Conservation (phyloP, 2,888 invertebrate species). For the Macroteleia sp. region DNA sequence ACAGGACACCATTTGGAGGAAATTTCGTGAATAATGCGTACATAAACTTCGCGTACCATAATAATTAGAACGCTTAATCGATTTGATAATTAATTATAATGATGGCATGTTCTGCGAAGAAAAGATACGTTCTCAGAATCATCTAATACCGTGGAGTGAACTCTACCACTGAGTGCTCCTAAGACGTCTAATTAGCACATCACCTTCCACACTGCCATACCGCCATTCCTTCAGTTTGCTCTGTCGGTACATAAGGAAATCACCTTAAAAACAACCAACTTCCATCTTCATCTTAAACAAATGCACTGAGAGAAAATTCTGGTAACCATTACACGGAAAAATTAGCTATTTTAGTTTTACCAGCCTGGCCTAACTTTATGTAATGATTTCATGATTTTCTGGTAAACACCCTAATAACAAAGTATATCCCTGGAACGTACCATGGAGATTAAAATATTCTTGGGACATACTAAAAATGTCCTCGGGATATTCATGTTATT, state of each 20-base stretch:
- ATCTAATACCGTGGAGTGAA: neutral
- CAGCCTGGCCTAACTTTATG: too few relatives aligned
- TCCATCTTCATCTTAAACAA: too few relatives aligned
- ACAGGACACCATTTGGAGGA: neutral
- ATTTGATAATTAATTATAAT: constrained; percentile 4
- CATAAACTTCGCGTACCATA: neutral
- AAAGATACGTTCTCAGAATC: constrained; percentile 4
- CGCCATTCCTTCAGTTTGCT: neutral
- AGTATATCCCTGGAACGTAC: too few relatives aligned
- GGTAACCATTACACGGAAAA: too few relatives aligned
- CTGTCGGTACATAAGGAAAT: neutral
- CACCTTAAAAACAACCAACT: too few relatives aligned
- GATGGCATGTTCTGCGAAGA: neutral
- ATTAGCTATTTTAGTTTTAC: too few relatives aligned
- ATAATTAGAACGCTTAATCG: constrained; percentile 12
- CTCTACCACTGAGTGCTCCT: constrained; percentile 6
- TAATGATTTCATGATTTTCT: too few relatives aligned
- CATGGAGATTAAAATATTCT: too few relatives aligned
- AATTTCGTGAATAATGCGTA: neutral
- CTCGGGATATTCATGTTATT: too few relatives aligned
- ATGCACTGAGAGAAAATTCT: too few relatives aligned
- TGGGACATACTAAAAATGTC: too few relatives aligned
- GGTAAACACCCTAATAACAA: too few relatives aligned
- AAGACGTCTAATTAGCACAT: constrained; percentile 22
- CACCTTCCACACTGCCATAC: neutral